phyloP scores from a whole-genome alignment of 2,797 vertebrate species.

The Anas capensis region DNA sequence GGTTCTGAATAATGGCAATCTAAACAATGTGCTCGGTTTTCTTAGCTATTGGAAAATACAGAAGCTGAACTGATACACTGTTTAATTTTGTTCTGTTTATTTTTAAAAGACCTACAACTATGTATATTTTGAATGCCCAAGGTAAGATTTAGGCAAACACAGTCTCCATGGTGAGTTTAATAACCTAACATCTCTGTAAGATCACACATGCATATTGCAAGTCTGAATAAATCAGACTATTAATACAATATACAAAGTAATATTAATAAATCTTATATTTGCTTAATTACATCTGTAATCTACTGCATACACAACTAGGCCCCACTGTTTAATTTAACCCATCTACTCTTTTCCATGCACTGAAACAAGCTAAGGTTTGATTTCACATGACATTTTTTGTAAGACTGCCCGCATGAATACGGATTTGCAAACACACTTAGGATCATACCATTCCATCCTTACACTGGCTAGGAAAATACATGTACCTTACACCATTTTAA shows the following conservation, averaged over 20 bases:
- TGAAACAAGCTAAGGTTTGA: background rate
- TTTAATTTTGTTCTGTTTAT: background rate
- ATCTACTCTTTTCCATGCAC: background rate
- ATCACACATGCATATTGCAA: background rate
- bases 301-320: background rate
- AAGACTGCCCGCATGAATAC: background rate
- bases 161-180: conserved; percentile 49
- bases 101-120: conserved; percentile 4
- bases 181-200: conserved; percentile 5
- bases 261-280: background rate
- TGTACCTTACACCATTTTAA: background rate
- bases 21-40: background rate
- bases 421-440: background rate
- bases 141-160: conserved; percentile 39
- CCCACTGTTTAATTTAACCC: background rate
- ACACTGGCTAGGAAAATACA: background rate
- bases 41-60: background rate
- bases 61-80: background rate
- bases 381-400: background rate
- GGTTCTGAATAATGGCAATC: background rate
- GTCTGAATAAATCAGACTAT: conserved; percentile 17
- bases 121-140: background rate
- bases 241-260: background rate
- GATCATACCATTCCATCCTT: background rate
- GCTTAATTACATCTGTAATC: background rate